A percentile compares a stretch with the other conserved stretches of the same genome.
Conservation (phyloP, 1,140 invertebrate species). For the Pentalonia nigronervosa region DNA sequence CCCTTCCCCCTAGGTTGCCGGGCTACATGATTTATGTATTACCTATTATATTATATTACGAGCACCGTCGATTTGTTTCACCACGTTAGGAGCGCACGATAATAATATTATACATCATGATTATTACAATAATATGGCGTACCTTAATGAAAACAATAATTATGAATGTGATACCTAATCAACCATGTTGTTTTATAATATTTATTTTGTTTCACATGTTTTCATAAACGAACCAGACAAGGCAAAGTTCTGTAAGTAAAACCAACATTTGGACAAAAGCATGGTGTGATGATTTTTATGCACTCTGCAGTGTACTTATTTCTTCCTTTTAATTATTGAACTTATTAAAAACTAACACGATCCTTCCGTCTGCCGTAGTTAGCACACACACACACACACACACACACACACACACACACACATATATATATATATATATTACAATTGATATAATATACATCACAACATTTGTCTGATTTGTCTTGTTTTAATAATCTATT, state of each 20-base stretch:
- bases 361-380: not conserved
- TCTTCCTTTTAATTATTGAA: not conserved
- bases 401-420: not conserved
- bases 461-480: too few relatives aligned
- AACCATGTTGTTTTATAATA: not conserved
- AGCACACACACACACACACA: not conserved
- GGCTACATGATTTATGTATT: not conserved
- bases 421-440: too few relatives aligned
- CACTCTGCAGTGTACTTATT: not conserved
- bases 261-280: not conserved
- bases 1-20: too few relatives aligned
- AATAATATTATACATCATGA: not conserved
- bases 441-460: too few relatives aligned
- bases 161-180: not conserved
- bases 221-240: constrained; percentile 33
- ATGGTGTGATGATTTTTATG: constrained; percentile 24
- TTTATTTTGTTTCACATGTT: constrained; percentile 57
- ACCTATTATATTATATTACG: not conserved
- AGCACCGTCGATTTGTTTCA: not conserved
- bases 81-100: not conserved
- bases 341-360: constrained; percentile 12
- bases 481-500: too few relatives aligned
- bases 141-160: not conserved
- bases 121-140: not conserved
- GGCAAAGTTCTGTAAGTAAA: constrained; percentile 54